phyloP scores from a whole-genome alignment of 2,797 vertebrate genomes.

The Hypotaenidia philippensis region DNA sequence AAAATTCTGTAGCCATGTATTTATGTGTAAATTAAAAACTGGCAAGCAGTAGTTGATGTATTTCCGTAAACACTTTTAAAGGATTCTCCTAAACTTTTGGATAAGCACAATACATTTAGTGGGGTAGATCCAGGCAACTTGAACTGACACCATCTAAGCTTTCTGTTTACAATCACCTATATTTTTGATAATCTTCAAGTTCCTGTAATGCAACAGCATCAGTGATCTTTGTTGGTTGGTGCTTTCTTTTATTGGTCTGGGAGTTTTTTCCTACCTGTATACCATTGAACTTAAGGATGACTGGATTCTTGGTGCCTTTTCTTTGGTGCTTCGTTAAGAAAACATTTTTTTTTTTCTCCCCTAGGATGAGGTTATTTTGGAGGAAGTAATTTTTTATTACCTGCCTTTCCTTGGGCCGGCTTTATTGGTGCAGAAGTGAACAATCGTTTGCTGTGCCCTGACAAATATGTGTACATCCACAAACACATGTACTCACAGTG shows the following conservation, averaged over 20 bases:
- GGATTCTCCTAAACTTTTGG: slow-evolving; percentile 12
- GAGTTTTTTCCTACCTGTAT: slow-evolving; percentile 4
- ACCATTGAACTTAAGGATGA: slow-evolving; percentile 54
- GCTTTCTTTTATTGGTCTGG: slow-evolving; percentile 33
- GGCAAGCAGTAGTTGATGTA: not conserved
- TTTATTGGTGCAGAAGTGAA: slow-evolving; percentile 45
- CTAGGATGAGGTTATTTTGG: slow-evolving; percentile 11
- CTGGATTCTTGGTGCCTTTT: slow-evolving; percentile 53
- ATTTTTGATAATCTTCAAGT: not conserved
- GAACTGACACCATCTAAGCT: slow-evolving; percentile 43
- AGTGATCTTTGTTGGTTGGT: slow-evolving; percentile 45
- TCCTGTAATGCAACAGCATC: slow-evolving; percentile 34
- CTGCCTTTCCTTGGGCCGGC: slow-evolving; percentile 26
- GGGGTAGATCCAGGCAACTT: slow-evolving; percentile 18
- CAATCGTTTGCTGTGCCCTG: slow-evolving; percentile 20
- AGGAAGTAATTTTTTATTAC: not conserved
- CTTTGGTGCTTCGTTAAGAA: slow-evolving; percentile 68
- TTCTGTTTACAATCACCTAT: slow-evolving; percentile 55
- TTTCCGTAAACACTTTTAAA: slow-evolving; percentile 7
- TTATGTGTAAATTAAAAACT: slow-evolving; percentile 56
- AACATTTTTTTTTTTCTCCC: not conserved
- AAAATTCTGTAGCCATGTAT: not conserved
- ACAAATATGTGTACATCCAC: not conserved
- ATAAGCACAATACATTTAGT: not conserved
- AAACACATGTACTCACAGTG: not conserved